These are phyloP conservation scores for Echinops telfairi DNA, from an alignment of 2,113 vertebrate genomes.

Conservation along the genomic window DNA sequence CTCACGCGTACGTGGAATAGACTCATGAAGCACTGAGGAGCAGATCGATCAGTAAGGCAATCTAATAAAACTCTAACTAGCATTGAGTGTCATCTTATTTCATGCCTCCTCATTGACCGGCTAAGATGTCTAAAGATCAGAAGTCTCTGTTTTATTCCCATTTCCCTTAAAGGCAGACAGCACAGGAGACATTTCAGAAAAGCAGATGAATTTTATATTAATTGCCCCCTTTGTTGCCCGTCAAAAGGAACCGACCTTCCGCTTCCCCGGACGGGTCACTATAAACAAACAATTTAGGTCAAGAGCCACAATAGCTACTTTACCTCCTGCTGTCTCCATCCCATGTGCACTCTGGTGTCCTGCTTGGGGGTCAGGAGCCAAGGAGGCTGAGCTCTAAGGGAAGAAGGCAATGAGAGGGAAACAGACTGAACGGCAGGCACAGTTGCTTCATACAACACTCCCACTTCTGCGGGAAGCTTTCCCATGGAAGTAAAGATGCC, in stretches of 20 bases:
- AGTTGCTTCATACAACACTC: not conserved
- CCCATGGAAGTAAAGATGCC: not conserved
- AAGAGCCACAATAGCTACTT: constrained; percentile 63
- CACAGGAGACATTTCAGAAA: not conserved
- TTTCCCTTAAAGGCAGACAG: constrained; percentile 2
- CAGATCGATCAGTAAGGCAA: not conserved
- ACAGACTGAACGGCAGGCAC: not conserved
- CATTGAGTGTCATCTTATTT: not conserved
- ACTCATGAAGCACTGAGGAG: not conserved
- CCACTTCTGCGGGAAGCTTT: not conserved
- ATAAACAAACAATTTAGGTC: constrained; percentile 65
- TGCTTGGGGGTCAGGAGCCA: not conserved
- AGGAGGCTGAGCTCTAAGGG: not conserved
- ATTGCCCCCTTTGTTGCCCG: constrained; percentile 44
- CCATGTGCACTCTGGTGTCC: not conserved
- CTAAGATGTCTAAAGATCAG: not conserved
- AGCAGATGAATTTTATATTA: constrained; percentile 64
- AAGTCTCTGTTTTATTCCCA: constrained; percentile 19
- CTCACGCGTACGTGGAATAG: not conserved
- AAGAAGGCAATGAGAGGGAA: not conserved
- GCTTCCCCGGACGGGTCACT: constrained; percentile 38
- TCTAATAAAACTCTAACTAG: not conserved
- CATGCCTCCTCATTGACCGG: not conserved
- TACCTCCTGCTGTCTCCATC: constrained; percentile 45
- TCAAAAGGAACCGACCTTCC: constrained; percentile 19